Evolutionary conservation across 1,140 invertebrate species (phyloP).

Genomic region (Galendromus occidentalis): DNA sequence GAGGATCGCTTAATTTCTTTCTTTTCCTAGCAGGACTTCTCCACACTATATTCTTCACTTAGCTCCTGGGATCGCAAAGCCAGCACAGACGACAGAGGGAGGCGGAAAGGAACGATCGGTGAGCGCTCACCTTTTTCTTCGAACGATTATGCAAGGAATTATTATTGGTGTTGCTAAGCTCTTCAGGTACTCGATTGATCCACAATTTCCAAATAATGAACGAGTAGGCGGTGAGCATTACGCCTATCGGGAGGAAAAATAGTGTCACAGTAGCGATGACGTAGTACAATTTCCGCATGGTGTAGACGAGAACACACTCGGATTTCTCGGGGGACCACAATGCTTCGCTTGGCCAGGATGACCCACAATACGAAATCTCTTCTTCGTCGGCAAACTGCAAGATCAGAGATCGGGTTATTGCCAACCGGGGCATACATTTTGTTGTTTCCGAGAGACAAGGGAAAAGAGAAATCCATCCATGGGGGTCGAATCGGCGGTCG

Average conservation of each 20-base stretch:
- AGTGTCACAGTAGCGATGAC: slow-evolving; percentile 29
- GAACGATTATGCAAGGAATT: slow-evolving; percentile 19
- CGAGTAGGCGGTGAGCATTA: slow-evolving; percentile 31
- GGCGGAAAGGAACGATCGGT: background rate
- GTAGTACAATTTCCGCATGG: slow-evolving; percentile 27
- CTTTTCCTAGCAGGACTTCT: too few species aligned
- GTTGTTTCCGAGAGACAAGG: too few species aligned
- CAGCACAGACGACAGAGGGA: background rate
- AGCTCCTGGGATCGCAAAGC: background rate
- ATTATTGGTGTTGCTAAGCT: slow-evolving; percentile 16
- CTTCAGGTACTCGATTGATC: slow-evolving; percentile 23
- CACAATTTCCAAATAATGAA: slow-evolving; percentile 30
- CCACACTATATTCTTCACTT: too few species aligned
- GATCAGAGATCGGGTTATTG: too few species aligned
- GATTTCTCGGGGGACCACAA: slow-evolving; percentile 16
- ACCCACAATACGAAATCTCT: slow-evolving; percentile 1
- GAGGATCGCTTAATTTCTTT: too few species aligned
- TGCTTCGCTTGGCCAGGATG: slow-evolving; percentile 18
- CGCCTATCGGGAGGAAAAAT: slow-evolving; percentile 32
- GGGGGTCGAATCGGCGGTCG: too few species aligned
- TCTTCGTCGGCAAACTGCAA: background rate
- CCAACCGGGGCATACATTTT: too few species aligned
- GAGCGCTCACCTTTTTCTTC: slow-evolving; percentile 21
- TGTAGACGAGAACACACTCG: slow-evolving; percentile 19
- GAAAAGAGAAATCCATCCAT: too few species aligned